Percentiles rank a stretch among this genome's conserved stretches.
phyloP scores from a whole-genome alignment of 2,113 vertebrate genomes.

The Chloropsis cyanopogon region DNA sequence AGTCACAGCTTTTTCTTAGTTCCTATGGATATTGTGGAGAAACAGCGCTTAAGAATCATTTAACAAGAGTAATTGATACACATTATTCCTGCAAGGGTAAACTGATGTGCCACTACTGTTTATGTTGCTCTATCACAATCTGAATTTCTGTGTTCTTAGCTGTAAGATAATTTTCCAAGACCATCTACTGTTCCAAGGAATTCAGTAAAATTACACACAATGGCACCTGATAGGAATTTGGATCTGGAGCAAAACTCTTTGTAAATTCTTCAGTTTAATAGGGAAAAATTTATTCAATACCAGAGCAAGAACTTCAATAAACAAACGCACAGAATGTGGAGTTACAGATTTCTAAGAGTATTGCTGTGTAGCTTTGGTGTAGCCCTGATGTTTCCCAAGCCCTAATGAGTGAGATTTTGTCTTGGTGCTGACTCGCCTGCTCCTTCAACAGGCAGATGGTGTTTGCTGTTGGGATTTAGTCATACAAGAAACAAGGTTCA shows the following conservation, averaged over 20 bases:
- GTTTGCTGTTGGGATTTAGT: slow-evolving; percentile 70
- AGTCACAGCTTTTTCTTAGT: background rate
- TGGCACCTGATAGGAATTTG: background rate
- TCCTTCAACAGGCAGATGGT: slow-evolving; percentile 65
- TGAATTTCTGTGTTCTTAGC: background rate
- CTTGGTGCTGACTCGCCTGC: background rate
- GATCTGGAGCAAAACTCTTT: background rate
- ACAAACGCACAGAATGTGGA: background rate
- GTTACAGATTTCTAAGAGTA: background rate
- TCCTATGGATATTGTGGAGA: background rate
- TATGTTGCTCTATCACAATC: background rate
- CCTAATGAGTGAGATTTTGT: background rate
- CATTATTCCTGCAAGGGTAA: background rate
- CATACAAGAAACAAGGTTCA: slow-evolving; percentile 60
- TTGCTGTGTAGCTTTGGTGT: background rate
- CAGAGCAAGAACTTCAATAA: background rate
- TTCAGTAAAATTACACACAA: background rate
- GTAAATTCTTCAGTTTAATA: background rate
- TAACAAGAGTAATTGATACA: background rate
- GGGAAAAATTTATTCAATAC: background rate
- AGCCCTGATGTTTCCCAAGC: background rate
- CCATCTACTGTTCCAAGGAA: background rate
- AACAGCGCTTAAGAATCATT: background rate
- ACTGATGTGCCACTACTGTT: background rate
- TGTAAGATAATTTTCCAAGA: background rate